Percentiles rank a stretch among this genome's conserved stretches.
Evolutionary conservation across 2,797 vertebrate genomes (phyloP).

Genomic region (Sphenopsis melanotis): DNA sequence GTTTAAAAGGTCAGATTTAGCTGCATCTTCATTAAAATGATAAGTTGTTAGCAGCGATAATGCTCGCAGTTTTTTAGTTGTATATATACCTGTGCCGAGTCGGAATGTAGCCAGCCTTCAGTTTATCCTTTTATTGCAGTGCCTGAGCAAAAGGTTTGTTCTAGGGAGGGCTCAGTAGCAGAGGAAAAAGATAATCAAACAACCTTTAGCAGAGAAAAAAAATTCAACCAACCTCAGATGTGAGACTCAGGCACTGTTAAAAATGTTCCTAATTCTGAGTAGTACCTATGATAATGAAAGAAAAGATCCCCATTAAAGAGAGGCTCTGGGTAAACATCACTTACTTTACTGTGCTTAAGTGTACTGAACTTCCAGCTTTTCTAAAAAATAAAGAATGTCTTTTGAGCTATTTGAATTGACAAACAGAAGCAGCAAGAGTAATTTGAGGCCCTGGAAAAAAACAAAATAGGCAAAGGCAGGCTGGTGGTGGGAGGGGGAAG

Average conservation of each 20-base stretch:
- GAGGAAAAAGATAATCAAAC: background rate
- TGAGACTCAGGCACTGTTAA: background rate
- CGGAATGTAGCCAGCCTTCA: background rate
- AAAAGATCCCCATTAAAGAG: background rate
- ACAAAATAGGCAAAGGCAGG: background rate
- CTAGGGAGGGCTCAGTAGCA: background rate
- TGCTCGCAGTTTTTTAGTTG: background rate
- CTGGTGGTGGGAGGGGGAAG: background rate
- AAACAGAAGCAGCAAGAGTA: background rate
- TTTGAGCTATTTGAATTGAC: background rate
- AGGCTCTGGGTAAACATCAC: background rate
- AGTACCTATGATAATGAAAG: fast-evolving
- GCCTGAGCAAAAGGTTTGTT: background rate
- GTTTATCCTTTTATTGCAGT: background rate
- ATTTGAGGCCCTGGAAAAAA: background rate
- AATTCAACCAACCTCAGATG: background rate
- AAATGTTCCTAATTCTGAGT: background rate
- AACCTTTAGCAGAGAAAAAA: background rate
- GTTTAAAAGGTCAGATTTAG: background rate
- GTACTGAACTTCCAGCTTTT: background rate
- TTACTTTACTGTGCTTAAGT: background rate
- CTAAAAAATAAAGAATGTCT: background rate
- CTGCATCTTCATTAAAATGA: background rate
- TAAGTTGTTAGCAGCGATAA: background rate
- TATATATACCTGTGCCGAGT: background rate